Evolutionary conservation across 2,888 invertebrate genomes (phyloP).

Genomic region (Scaptodrosophila latifasciaeformis): DNA sequence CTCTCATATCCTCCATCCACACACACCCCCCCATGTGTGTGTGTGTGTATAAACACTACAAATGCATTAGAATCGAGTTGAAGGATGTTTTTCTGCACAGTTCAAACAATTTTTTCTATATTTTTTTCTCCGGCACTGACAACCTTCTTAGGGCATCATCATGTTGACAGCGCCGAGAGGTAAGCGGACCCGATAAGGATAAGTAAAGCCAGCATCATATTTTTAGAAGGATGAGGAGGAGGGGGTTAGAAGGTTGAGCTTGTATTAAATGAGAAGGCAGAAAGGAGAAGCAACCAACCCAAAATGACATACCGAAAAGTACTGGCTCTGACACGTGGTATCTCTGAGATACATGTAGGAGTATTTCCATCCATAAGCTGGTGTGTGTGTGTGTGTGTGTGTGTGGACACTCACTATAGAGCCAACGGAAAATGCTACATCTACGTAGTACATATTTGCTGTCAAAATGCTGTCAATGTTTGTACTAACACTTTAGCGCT

Average conservation of each 20-base stretch:
- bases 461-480: slow-evolving; percentile 46
- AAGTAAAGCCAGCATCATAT: slow-evolving; percentile 6
- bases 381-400: too few relatives aligned
- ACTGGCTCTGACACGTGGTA: slow-evolving; percentile 15
- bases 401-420: too few relatives aligned
- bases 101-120: slow-evolving; percentile 2
- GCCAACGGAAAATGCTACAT: background rate
- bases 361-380: too few relatives aligned
- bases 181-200: slow-evolving; percentile 5
- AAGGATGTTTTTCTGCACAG: slow-evolving; percentile 16
- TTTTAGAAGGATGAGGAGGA: too few relatives aligned
- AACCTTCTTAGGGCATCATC: slow-evolving; percentile 8
- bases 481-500: slow-evolving; percentile 31
- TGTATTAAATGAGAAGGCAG: too few relatives aligned
- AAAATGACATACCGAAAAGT: slow-evolving; percentile 11
- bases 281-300: background rate
- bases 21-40: background rate
- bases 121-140: background rate
- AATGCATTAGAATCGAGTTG: slow-evolving; percentile 18
- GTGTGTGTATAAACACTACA: slow-evolving; percentile 1
- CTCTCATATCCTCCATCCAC: background rate
- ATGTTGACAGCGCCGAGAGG: slow-evolving; percentile 12
- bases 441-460: slow-evolving; percentile 9
- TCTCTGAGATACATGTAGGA: too few relatives aligned
- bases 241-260: too few relatives aligned